phyloP scores from a whole-genome alignment of 2,113 vertebrate genomes.

The Gymnobelideus leadbeateri region DNA sequence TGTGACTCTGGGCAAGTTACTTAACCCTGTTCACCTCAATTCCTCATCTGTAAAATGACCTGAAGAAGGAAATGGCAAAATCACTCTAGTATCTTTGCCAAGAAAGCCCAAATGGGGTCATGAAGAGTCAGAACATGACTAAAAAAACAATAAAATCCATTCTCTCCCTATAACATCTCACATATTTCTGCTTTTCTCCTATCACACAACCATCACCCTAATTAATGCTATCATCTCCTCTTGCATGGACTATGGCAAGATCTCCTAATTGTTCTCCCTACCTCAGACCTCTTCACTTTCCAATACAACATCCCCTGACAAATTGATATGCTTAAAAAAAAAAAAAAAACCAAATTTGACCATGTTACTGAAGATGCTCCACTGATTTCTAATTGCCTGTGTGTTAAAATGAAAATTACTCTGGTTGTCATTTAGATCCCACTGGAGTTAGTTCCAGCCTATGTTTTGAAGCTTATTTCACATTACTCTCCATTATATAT shows the following conservation, averaged over 20 bases:
- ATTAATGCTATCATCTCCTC: neutral
- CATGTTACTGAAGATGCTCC: neutral
- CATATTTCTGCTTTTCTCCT: neutral
- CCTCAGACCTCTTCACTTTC: neutral
- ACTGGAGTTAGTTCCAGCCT: neutral
- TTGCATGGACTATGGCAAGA: neutral
- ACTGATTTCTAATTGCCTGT: neutral
- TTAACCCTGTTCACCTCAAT: neutral
- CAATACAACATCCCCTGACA: neutral
- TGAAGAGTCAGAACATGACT: neutral
- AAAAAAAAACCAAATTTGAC: neutral
- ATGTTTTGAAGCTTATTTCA: neutral
- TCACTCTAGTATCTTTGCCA: neutral
- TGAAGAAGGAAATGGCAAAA: neutral
- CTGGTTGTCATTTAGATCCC: neutral
- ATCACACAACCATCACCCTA: neutral
- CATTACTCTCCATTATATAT: neutral
- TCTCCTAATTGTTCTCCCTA: neutral
- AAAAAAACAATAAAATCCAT: neutral
- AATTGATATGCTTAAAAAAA: neutral
- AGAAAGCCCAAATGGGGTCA: neutral
- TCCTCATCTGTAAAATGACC: neutral
- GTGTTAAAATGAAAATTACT: neutral
- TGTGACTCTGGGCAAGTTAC: neutral
- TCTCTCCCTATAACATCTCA: constrained; percentile 20